Conservation (phyloP, 2,888 invertebrate species). For the Lithophane semibrunnea region DNA sequence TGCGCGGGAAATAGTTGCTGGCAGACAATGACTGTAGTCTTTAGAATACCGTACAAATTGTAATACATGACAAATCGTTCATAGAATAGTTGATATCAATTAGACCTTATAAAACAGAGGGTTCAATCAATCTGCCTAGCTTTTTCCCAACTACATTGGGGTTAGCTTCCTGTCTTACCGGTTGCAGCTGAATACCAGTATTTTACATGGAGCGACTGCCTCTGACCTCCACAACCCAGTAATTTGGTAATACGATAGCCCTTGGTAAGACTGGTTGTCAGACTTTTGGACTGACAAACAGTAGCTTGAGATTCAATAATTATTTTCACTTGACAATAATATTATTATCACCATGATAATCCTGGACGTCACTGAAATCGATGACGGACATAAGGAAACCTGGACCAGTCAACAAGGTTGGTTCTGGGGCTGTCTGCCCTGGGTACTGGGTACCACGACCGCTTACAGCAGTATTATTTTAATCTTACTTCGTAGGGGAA, state of each 20-base stretch:
- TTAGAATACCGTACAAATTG: constrained; percentile 7
- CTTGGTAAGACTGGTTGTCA: too few relatives aligned
- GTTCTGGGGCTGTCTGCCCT: not conserved
- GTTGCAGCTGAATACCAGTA: too few relatives aligned
- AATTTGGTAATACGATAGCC: too few relatives aligned
- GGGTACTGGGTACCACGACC: too few relatives aligned
- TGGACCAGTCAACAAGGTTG: not conserved
- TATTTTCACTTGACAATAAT: not conserved
- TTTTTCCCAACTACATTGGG: too few relatives aligned
- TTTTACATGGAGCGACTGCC: too few relatives aligned
- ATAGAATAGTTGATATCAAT: not conserved
- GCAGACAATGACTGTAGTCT: not conserved
- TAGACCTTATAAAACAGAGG: not conserved
- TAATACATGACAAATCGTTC: not conserved
- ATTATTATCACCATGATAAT: not conserved
- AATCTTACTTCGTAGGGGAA: too few relatives aligned
- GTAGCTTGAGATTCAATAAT: not conserved
- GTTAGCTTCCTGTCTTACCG: too few relatives aligned
- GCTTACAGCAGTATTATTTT: too few relatives aligned
- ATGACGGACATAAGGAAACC: not conserved
- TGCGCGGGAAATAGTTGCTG: constrained; percentile 4
- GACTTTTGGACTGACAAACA: too few relatives aligned
- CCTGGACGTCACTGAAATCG: not conserved
- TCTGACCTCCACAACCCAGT: too few relatives aligned
- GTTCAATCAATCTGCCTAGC: too few relatives aligned